Evolutionary conservation across 2,113 vertebrate genomes (phyloP), one percentile per base, ranked within the genome.

Genomic region (Picathartes gymnocephalus): DNA sequence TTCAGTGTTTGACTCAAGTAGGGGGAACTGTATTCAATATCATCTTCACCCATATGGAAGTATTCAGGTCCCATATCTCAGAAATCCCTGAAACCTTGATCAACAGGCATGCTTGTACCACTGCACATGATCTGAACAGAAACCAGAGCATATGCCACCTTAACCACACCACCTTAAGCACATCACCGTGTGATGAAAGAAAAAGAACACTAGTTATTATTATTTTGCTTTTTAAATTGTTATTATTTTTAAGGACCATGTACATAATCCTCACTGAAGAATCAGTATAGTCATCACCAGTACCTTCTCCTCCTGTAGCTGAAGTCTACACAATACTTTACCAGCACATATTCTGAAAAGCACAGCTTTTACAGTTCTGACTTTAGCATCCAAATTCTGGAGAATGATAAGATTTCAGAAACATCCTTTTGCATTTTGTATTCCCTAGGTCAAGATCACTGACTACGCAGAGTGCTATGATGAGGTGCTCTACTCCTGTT

Each of bases 401-500:
- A 61, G 37, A 51, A 72, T 6, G 6, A 5, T 8, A 58, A 88
- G 44, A 51, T 23, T 81, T 56, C 60, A 65, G 54, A 70, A 73
- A 56, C 17, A 56, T 31, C 7, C 17, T 51, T 65, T 40, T 51
- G 23, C 10, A 54, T 42, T 73, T 47, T 54, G n/a, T 56, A 65
- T 64, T 78, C 40, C 37, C 45, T 24, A 56, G 35, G 11, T 81
- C 35, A 85, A 73, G 45, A 81, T 33, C 30, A 81, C 7, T 0
- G 0, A 37, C 50, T n/a, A 40, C 2, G 3, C 17, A 31, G 31
- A 45, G 11, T n/a, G 6, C 37, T 35, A 16, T 5, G 24, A 40
- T 11, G 45, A 66, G 31, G 14, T 48, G 21, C 24, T 60, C 31
- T 54, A 37, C n/a, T 61, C 12, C 66, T 4, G 3, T 48, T 44